Evolutionary conservation across 2,888 invertebrate genomes (phyloP).

Genomic region (Tetragnatha montana): DNA sequence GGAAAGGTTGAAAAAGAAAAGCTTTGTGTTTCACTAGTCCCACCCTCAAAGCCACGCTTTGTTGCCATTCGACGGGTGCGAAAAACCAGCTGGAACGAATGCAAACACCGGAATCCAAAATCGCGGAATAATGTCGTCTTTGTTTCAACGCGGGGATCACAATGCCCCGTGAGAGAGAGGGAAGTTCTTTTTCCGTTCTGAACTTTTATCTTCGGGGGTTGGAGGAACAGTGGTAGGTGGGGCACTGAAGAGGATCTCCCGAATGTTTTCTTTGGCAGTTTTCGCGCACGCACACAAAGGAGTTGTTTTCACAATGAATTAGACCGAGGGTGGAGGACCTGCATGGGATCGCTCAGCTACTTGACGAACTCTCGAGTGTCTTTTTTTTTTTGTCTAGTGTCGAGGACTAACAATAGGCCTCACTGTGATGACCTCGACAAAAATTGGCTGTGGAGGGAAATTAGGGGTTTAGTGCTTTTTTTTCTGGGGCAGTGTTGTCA

Average conservation of each 20-base stretch:
- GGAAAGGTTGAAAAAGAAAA: background rate
- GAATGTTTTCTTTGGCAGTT: slow-evolving; percentile 32
- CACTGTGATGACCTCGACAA: background rate
- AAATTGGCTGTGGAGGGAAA: background rate
- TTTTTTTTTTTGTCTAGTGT: background rate
- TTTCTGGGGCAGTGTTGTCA: too few relatives aligned
- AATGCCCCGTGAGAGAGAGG: slow-evolving; percentile 1
- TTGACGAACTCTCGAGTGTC: background rate
- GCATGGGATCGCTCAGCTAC: background rate
- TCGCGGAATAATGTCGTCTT: slow-evolving; percentile 33
- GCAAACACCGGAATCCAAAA: slow-evolving; percentile 52
- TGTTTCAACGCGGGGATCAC: slow-evolving; percentile 35
- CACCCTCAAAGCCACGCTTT: slow-evolving; percentile 60
- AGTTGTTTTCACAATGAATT: slow-evolving; percentile 19
- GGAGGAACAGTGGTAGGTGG: background rate
- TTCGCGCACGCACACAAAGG: slow-evolving; percentile 6
- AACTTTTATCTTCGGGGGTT: background rate
- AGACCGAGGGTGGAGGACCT: background rate
- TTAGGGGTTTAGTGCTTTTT: background rate
- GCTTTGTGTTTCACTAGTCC: slow-evolving; percentile 27
- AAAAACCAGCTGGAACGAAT: slow-evolving; percentile 68
- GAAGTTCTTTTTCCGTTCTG: slow-evolving; percentile 20
- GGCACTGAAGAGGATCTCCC: background rate
- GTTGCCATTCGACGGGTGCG: slow-evolving; percentile 67
- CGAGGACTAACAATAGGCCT: background rate